phyloP scores from a whole-genome alignment of 2,113 vertebrate species.

The Mormoops blainvillei region DNA sequence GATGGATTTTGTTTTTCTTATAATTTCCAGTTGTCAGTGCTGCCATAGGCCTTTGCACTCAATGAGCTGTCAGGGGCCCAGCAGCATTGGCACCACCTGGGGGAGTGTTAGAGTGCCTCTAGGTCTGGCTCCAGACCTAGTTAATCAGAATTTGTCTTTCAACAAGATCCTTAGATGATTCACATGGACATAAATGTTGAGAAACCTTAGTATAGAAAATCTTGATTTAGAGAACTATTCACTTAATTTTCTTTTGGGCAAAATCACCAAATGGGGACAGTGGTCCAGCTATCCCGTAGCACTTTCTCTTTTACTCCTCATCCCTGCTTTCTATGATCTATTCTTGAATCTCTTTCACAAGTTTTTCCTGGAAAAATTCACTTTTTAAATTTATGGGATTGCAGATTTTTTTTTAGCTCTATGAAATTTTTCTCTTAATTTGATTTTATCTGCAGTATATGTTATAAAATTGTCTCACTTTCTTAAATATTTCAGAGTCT shows the following conservation, averaged over 20 bases:
- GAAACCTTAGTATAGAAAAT: neutral
- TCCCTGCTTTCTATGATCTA: neutral
- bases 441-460: neutral
- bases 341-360: neutral
- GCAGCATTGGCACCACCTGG: neutral
- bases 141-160: neutral
- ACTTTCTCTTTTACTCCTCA: neutral
- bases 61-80: neutral
- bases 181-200: neutral
- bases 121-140: neutral
- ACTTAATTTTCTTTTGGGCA: neutral
- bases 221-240: neutral
- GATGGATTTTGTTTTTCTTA: neutral
- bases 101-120: neutral
- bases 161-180: neutral
- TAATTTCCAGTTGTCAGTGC: neutral
- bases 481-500: neutral
- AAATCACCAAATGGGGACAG: neutral
- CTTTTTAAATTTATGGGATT: neutral
- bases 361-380: neutral
- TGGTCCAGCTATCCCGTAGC: too few relatives aligned
- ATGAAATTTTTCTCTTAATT: neutral
- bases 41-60: neutral
- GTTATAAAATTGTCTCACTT: neutral
- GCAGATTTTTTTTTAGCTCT: neutral